Base-by-base conservation (phyloP, 2,888 invertebrate genomes). In the Spisula solida region DNA sequence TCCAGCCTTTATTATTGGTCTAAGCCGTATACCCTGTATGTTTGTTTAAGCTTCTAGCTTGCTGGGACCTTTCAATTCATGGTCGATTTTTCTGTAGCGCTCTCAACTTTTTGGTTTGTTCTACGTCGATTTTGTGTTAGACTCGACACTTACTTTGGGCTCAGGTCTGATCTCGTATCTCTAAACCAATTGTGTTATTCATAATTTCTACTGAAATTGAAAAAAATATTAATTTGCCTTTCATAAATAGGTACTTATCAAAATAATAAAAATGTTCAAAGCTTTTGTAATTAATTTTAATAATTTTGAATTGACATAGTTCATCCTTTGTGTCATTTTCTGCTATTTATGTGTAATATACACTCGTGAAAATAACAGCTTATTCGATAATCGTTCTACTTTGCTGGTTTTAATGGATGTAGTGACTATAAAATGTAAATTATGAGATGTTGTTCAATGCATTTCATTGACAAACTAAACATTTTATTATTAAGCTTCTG, bases 21-120 rank as follows among this genome's bases (percentile, higher is more conserved):
- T 81, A 82, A 88, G 88, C 88, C 88, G 88, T 84, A 86, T 81
- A 81, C 47, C 41, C 55, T 82, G 51, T 18, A 82, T 90, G 78
- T 90, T 90, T 88, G 79, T 75, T 48, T 56, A 88, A 79, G 91
- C 87, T 87, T 85, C 89, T 81, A 56, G 81, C 75, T 56, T 78
- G n/a, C 78, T 82, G 51, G 66, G 75, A 47, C 87, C 79, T 88
- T 91, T 82, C 66, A 91, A 91, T 85, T 89, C 75, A 78, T 85
- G 86, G 87, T 89, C 89, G 88, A 89, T 85, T 87, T 89, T 89
- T 87, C 80, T 47, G 31, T 87, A 80, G 81, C 47, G 70, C 79
- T 86, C 80, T 84, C 89, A 89, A 82, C 89, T 81, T 78, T 82
- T 18, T 6, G 89, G 85, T 91, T 91, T 91, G 60, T 31, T 31